Evolutionary conservation across 2,888 invertebrate genomes (phyloP).

Genomic region (Chironomus riparius): DNA sequence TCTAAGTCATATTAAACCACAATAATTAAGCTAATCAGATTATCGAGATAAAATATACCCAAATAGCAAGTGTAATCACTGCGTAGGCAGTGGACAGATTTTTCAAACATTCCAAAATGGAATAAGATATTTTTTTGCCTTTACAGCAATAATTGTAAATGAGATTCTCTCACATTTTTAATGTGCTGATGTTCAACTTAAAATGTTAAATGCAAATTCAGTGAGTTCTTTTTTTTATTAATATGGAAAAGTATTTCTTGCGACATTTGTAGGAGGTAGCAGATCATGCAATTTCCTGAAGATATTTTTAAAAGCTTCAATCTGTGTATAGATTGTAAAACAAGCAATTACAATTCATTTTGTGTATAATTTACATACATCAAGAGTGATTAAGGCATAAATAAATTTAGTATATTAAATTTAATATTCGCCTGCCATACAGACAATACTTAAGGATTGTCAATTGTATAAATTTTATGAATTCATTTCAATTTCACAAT

Average conservation of each 20-base stretch:
- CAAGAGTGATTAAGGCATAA: neutral
- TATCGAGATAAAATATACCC: no score
- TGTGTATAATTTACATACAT: neutral
- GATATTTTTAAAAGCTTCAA: conserved; percentile 1
- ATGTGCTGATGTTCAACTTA: neutral
- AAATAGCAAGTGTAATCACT: no score
- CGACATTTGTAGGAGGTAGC: neutral
- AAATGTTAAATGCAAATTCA: neutral
- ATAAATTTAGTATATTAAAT: neutral
- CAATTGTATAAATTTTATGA: conserved; percentile 5
- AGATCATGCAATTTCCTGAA: conserved; percentile 12
- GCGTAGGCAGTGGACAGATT: no score
- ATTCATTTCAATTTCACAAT: neutral
- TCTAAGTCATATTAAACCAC: no score
- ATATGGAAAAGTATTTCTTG: no score
- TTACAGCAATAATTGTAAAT: no score
- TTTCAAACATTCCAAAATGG: no score
- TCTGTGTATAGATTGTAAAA: neutral
- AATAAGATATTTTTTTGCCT: no score
- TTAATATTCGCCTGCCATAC: neutral
- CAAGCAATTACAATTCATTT: conserved; percentile 11
- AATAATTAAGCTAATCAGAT: no score
- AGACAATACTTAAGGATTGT: neutral
- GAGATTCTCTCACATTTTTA: no score
- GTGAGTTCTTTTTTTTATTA: neutral